phyloP scores from a whole-genome alignment of 2,797 vertebrate species.

The Petrocephalus schoutedeni region DNA sequence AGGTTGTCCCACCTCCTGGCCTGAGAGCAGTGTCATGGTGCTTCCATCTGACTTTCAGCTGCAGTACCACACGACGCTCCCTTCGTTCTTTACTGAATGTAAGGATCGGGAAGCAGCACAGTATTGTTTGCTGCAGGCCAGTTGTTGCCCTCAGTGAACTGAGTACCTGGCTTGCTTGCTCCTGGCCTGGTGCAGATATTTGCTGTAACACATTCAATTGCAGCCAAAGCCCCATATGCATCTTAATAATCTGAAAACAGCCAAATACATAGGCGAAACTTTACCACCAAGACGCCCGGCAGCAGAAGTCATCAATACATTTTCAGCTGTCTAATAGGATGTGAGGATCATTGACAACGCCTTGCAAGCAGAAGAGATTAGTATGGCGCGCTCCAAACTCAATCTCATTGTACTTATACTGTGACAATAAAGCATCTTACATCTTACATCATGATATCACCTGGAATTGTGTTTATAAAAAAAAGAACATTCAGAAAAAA shows the following conservation, averaged over 20 bases:
- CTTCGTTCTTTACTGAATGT: not conserved
- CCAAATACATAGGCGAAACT: slow-evolving; percentile 33
- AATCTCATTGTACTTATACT: too few relatives aligned
- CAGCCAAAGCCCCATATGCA: slow-evolving; percentile 41
- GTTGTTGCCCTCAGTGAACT: slow-evolving; percentile 30
- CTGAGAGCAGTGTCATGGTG: not conserved
- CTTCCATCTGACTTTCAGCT: not conserved
- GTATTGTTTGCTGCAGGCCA: slow-evolving; percentile 26
- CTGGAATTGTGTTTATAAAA: not conserved
- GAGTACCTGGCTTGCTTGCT: slow-evolving; percentile 27
- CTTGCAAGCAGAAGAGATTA: not conserved
- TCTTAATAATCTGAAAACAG: slow-evolving; percentile 44
- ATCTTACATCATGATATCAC: not conserved
- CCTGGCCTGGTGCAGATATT: slow-evolving; percentile 36
- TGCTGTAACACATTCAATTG: slow-evolving; percentile 41
- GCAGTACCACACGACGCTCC: not conserved
- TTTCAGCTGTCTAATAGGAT: slow-evolving; percentile 12
- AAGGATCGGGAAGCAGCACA: not conserved
- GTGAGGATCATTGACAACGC: not conserved
- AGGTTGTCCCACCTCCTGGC: not conserved
- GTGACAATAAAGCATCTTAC: too few relatives aligned
- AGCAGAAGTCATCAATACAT: slow-evolving; percentile 41
- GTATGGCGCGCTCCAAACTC: too few relatives aligned
- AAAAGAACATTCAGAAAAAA: not conserved
- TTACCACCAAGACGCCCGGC: slow-evolving; percentile 37